These are phyloP conservation scores for Rhineura floridana DNA, from an alignment of 2,113 vertebrate genomes.

Conservation along the genomic window DNA sequence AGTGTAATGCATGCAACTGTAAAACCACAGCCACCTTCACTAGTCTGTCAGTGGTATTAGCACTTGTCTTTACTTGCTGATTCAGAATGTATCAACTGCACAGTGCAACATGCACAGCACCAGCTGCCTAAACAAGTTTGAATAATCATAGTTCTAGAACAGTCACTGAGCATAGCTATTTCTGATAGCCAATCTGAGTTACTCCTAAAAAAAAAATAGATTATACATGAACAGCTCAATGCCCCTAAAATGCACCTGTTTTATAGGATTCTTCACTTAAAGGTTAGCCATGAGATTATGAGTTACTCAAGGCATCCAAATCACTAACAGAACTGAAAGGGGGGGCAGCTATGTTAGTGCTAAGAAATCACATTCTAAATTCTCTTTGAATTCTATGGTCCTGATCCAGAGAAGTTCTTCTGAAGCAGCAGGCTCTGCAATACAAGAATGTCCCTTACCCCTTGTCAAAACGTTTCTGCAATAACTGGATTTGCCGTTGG, in stretches of 20 bases:
- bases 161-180: slow-evolving; percentile 16
- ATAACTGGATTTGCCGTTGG: too few species aligned
- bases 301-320: slow-evolving; percentile 16
- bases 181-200: neutral
- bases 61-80: slow-evolving; percentile 71
- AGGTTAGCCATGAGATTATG: neutral
- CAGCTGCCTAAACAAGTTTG: slow-evolving; percentile 59
- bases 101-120: slow-evolving; percentile 75
- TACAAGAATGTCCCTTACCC: neutral
- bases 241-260: slow-evolving; percentile 21
- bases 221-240: slow-evolving; percentile 9
- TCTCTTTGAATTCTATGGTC: neutral
- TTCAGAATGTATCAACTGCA: slow-evolving; percentile 65
- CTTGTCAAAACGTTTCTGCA: too few species aligned
- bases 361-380: neutral
- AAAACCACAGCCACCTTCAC: slow-evolving; percentile 73
- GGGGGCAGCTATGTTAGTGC: neutral
- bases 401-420: neutral
- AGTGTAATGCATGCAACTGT: slow-evolving; percentile 84
- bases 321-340: slow-evolving; percentile 14
- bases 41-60: slow-evolving; percentile 74
- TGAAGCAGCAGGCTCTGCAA: neutral
- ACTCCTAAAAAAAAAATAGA: slow-evolving; percentile 18
- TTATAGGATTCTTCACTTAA: slow-evolving; percentile 14
- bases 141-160: slow-evolving; percentile 40